Percentiles rank a stretch among this genome's conserved stretches.
Evolutionary conservation across 2,797 vertebrate species (phyloP).

Genomic region (Sylvilagus floridanus): DNA sequence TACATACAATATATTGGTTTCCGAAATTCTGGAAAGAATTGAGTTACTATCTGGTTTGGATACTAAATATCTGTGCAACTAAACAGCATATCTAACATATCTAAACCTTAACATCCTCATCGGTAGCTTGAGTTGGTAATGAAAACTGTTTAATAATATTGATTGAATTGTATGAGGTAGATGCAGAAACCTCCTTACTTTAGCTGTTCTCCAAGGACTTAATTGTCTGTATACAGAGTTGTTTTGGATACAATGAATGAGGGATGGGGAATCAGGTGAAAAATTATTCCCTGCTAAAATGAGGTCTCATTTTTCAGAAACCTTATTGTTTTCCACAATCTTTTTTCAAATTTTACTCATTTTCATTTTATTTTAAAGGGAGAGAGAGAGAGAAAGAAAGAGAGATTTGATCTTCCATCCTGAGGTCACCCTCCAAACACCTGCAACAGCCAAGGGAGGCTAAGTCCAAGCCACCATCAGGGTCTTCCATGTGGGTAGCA

Average conservation of each 20-base stretch:
- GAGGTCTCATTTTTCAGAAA: not conserved
- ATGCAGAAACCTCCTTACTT: not conserved
- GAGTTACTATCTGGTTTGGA: not conserved
- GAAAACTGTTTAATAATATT: not conserved
- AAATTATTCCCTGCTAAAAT: not conserved
- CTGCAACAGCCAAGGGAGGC: too few species aligned
- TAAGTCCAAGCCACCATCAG: too few species aligned
- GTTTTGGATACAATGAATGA: not conserved
- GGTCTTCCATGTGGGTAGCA: too few species aligned
- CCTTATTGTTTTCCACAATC: not conserved
- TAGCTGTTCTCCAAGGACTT: not conserved
- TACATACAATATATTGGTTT: not conserved
- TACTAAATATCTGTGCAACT: not conserved
- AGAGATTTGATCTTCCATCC: not conserved
- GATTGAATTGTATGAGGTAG: not conserved
- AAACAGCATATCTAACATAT: not conserved
- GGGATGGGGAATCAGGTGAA: not conserved
- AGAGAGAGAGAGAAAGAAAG: too few species aligned
- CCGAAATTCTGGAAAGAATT: not conserved
- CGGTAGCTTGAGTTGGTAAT: not conserved
- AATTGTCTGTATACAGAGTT: not conserved
- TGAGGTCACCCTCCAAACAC: too few species aligned
- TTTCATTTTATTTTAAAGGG: too few species aligned
- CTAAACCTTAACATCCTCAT: not conserved
- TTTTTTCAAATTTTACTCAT: not conserved